Evolutionary conservation across 2,888 invertebrate species (phyloP).

Genomic region (Drosophila austrosaltans): DNA sequence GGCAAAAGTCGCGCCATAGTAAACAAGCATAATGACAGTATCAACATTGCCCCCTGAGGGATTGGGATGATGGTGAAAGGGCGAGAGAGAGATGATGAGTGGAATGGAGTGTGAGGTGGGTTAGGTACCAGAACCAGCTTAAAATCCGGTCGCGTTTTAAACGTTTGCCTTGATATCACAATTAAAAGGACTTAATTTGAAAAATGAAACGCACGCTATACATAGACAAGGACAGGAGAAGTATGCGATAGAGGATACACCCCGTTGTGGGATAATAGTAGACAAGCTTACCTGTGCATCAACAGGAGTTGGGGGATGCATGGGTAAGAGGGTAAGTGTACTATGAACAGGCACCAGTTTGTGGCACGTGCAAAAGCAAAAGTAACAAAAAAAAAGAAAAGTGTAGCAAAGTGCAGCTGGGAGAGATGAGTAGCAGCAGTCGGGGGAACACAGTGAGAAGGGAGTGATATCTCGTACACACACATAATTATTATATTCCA

Average conservation of each 20-base stretch:
- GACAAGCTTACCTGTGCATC: constrained; percentile 59
- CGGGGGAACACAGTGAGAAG: background rate
- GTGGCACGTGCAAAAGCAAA: constrained; percentile 67
- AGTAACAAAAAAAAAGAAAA: constrained; percentile 67
- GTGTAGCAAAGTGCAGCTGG: constrained; percentile 75
- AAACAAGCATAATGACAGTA: constrained; percentile 76
- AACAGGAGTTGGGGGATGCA: background rate
- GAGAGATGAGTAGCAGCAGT: background rate
- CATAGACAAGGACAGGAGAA: constrained; percentile 44
- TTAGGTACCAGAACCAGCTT: constrained; percentile 44
- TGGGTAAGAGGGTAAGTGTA: constrained; percentile 8
- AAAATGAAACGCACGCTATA: constrained; percentile 65
- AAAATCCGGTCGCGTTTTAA: constrained; percentile 64
- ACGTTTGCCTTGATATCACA: constrained; percentile 78
- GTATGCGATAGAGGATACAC: constrained; percentile 43
- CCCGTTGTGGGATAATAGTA: constrained; percentile 50
- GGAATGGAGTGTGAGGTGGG: background rate
- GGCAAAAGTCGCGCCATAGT: constrained; percentile 76
- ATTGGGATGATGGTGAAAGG: background rate
- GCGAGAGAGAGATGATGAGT: background rate
- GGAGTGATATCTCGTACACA: constrained; percentile 48
- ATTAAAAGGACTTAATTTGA: constrained; percentile 81
- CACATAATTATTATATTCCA: constrained; percentile 80
- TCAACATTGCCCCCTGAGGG: constrained; percentile 49
- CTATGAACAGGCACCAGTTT: constrained; percentile 41